phyloP scores from a whole-genome alignment of 2,797 vertebrate genomes.

The Sphaeramia orbicularis region DNA sequence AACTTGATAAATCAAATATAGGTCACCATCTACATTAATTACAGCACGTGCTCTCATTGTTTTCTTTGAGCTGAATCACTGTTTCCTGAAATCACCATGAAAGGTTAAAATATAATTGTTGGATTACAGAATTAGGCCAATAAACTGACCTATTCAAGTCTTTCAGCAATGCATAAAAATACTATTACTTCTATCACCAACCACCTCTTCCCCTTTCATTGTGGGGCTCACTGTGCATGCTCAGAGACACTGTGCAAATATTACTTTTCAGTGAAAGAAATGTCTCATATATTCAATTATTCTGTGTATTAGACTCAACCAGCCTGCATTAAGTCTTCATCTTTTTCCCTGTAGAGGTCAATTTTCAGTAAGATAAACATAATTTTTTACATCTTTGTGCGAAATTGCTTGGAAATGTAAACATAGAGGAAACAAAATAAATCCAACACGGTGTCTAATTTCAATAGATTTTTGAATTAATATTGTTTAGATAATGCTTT shows the following conservation, averaged over 20 bases:
- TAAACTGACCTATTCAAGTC: neutral
- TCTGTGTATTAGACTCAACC: neutral
- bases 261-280: neutral
- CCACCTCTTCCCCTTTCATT: constrained; percentile 3
- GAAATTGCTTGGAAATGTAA: too few relatives aligned
- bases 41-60: too few relatives aligned
- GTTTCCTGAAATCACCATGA: neutral
- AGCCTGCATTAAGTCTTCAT: neutral
- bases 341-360: neutral
- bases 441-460: too few relatives aligned
- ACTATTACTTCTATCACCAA: constrained; percentile 5
- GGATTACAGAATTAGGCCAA: too few relatives aligned
- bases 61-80: too few relatives aligned
- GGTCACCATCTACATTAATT: neutral
- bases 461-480: too few relatives aligned
- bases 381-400: too few relatives aligned
- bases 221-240: constrained; percentile 69
- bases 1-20: neutral
- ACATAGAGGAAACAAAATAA: too few relatives aligned
- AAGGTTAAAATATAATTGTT: neutral
- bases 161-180: constrained; percentile 3
- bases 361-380: constrained; percentile 1
- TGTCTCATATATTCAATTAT: neutral
- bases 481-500: too few relatives aligned
- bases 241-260: constrained; percentile 1